These are phyloP conservation scores for Mamestra configurata DNA, from an alignment of 1,140 invertebrate species.

Conservation along the genomic window DNA sequence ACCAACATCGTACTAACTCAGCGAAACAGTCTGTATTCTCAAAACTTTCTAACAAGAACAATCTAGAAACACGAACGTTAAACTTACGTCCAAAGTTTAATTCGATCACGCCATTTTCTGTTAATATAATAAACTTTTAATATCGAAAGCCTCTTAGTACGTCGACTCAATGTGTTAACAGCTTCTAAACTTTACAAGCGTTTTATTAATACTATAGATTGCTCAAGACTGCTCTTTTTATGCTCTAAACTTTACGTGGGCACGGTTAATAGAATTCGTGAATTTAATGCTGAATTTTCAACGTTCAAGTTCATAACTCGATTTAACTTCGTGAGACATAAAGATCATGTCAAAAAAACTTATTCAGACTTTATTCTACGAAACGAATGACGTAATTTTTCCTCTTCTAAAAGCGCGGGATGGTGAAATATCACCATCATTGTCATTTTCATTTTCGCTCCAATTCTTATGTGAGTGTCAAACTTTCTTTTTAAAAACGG, in stretches of 20 bases:
- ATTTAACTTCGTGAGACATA: conserved; percentile 39
- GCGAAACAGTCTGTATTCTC: background rate
- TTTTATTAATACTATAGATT: conserved; percentile 28
- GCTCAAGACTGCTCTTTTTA: background rate
- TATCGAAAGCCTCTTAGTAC: conserved; percentile 14
- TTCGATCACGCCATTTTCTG: conserved; percentile 32
- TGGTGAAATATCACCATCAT: conserved; percentile 13
- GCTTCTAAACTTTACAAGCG: conserved; percentile 11
- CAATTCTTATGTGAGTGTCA: conserved; percentile 23
- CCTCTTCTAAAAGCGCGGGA: conserved; percentile 1
- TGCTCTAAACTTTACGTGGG: conserved; percentile 17
- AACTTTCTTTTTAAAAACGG: background rate
- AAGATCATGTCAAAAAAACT: conserved; percentile 35
- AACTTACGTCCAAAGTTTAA: conserved; percentile 17
- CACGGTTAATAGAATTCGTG: conserved; percentile 19
- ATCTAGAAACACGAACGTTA: conserved; percentile 13
- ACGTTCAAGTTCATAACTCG: conserved; percentile 27
- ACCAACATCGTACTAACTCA: background rate
- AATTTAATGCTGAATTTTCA: conserved; percentile 38
- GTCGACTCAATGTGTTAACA: conserved; percentile 15
- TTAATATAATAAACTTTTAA: conserved; percentile 41
- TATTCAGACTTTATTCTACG: conserved; percentile 13
- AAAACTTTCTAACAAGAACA: conserved; percentile 26
- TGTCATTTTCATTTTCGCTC: conserved; percentile 18
- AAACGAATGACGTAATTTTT: conserved; percentile 25